Percentiles rank a stretch among this genome's conserved stretches.
phyloP scores from a whole-genome alignment of 2,888 invertebrate species.

The Yponomeuta sedellus region DNA sequence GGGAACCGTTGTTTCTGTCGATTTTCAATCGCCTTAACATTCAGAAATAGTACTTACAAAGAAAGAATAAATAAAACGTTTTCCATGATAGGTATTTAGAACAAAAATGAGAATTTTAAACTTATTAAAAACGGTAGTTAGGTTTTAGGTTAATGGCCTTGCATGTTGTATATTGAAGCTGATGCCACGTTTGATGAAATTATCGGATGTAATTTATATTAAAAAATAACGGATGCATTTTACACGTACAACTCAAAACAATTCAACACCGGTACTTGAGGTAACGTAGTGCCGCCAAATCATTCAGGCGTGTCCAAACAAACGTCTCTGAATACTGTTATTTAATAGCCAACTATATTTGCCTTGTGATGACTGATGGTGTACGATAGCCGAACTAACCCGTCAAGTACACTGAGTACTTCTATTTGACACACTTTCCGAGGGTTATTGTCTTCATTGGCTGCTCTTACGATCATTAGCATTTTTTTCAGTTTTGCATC shows the following conservation, averaged over 20 bases:
- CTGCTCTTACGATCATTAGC: not conserved
- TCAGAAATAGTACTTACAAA: no score
- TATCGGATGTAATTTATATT: no score
- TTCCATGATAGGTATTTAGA: no score
- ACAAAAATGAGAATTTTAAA: no score
- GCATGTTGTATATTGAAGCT: no score
- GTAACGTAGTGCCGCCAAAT: not conserved
- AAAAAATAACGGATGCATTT: not conserved
- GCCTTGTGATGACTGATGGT: conserved; percentile 1
- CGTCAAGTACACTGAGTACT: not conserved
- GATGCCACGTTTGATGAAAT: no score
- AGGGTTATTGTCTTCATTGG: not conserved
- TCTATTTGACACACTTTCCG: conserved; percentile 1
- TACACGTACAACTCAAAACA: not conserved
- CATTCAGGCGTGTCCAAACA: not conserved
- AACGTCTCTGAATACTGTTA: conserved; percentile 4
- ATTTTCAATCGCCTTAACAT: no score
- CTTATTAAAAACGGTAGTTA: no score
- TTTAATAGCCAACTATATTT: not conserved
- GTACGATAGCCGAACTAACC: not conserved
- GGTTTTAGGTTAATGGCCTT: no score
- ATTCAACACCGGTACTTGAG: not conserved
- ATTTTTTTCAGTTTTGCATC: not conserved
- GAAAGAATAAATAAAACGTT: no score
- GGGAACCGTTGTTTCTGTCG: no score